Base-by-base conservation (phyloP, 37 sponge, comb jelly and placozoan species). In the Ianthella basta region DNA sequence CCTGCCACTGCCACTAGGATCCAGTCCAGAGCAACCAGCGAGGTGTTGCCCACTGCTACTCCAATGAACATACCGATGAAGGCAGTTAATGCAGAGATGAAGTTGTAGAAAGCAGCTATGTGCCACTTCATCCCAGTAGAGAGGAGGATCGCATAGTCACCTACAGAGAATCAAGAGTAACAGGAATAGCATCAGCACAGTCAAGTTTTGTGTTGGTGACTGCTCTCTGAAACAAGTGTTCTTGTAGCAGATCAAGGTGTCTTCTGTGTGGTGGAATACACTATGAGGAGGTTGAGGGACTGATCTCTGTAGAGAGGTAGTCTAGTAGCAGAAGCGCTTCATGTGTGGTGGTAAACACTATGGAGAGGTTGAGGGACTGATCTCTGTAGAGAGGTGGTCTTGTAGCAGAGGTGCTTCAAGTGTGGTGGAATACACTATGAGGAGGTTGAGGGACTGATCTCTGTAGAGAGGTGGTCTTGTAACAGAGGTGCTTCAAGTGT, bases 1-100 rank as follows among this genome's bases (percentile, higher is more conserved):
- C 94, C 94, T 75, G 91, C 89, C 35, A 91, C 72, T 20, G 77
- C 30, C 20, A 89, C 89, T 34, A 94, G 85, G 44, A 94, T 94
- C 91, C 91, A 89, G 41, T 78, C 60, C 21, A 61, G 73, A 19
- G 92, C 89, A 15, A 84, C 84, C 19, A 32, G 78, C 0, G 66
- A 60, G 19, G 32, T 27, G 12, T 86, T 85, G 53, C 94, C 87
- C 14, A 94, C 72, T 3, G 87, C 89, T 24, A 86, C 89, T 0
- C 95, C 95, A 60, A 94, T 80, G 57, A 91, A 91, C 77, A 94
- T 85, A 0, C 95, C 95, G 21, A 91, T 60, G 24, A 94, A 66
- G 24, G 91, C 88, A 16, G 90, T 84, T 19, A 83, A 25, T 32
- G 89, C 87, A 25, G 89, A 91, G 50, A 94, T 53, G 63, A 91